Evolutionary conservation across 2,797 vertebrate species (phyloP).

Genomic region (Spheniscus humboldti): DNA sequence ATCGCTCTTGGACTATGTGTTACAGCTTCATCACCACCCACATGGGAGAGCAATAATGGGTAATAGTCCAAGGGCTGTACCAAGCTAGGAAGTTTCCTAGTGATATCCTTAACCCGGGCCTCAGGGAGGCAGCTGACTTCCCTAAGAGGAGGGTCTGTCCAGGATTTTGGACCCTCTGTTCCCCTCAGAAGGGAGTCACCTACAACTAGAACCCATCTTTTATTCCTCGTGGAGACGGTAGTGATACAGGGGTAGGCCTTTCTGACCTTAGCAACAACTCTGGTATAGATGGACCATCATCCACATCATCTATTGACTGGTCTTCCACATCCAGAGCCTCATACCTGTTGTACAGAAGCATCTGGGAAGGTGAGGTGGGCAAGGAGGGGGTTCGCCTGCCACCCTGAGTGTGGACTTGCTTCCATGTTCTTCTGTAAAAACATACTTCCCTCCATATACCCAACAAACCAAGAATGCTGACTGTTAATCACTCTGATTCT

Average conservation of each 20-base stretch:
- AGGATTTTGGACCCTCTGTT: not conserved
- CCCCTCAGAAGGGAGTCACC: not conserved
- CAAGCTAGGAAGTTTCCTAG: not conserved
- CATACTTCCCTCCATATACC: not conserved
- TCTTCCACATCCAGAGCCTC: not conserved
- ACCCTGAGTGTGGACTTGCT: not conserved
- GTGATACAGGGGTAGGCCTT: not conserved
- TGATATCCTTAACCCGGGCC: not conserved
- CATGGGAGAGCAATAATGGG: too few species aligned
- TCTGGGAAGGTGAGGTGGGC: not conserved
- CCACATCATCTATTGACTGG: not conserved
- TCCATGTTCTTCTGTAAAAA: not conserved
- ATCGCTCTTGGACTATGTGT: fast-evolving
- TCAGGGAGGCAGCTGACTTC: not conserved
- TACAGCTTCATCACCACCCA: too few species aligned
- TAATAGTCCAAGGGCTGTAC: not conserved
- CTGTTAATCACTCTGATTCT: not conserved
- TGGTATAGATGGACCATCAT: not conserved
- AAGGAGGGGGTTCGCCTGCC: not conserved
- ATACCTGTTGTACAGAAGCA: not conserved
- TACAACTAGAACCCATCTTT: not conserved
- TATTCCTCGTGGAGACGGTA: not conserved
- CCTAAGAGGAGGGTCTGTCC: not conserved
- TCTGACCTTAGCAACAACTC: not conserved
- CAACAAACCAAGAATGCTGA: not conserved